Evolutionary conservation across 2,888 invertebrate species (phyloP), one percentile per base, ranked within the genome.

Genomic region (Theristus sp.): DNA sequence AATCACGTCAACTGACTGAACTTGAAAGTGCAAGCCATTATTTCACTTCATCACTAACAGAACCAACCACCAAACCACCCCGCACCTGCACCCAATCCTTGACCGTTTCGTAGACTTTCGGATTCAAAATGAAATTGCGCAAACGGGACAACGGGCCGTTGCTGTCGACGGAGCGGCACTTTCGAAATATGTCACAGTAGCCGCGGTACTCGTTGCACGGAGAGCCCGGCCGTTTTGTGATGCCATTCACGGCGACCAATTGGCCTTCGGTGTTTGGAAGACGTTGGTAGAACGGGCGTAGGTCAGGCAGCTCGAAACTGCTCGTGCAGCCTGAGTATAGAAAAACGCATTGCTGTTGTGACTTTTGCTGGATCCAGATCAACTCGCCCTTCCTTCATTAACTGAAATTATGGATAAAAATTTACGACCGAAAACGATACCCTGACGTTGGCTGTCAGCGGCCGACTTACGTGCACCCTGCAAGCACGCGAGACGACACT

Each of bases 121-220:
- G 84, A 76, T 90, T 90, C 68, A 96, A 84, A 27, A 96, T 82
- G 57, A 94, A 81, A 78, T 94, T 96, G 81, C 96, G 96, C 62
- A 98, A 82, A 59, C 94, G 83, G 27, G 90, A 91, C 64, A 99
- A 79, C 1, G 98, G 98, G 6, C 98, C 98, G 71, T 98, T 96
- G 0, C 96, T 94, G 78, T 99, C 96, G 27, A 99, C 94, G 0
- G 90, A 89, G 66, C 98, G 84, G 75, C 98, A 98, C 76, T 93
- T 94, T 60, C 90, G 3, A n/a, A 99, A 98, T 65, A 98, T 96
- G 80, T 99, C 98, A 80, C 98, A 98, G 78, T 98, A 99, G 59
- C 68, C 71, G 64, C 74, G 76, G 80, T 91, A 98, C 78, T 98
- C 93, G 77, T 98, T 93, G 76, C 98, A 98, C 0, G 98, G 96